Conservation (phyloP, 2,113 vertebrate genomes). For the Cettia cetti region DNA sequence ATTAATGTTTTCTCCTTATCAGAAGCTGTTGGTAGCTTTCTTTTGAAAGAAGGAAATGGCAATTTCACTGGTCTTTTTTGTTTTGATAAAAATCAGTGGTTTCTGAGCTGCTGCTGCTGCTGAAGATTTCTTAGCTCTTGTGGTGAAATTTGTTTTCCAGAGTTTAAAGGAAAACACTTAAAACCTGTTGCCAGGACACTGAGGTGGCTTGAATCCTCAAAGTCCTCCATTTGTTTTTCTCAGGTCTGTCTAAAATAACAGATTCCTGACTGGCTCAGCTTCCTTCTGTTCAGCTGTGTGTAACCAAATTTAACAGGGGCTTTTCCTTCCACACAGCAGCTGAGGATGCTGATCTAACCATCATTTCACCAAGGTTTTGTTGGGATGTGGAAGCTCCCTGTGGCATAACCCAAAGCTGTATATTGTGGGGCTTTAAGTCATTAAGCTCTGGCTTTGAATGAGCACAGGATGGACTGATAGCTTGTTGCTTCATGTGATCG, state of each 20-base stretch:
- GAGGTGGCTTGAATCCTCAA: accelerated
- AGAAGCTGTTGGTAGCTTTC: background rate
- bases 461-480: background rate
- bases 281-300: background rate
- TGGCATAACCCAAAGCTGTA: background rate
- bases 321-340: background rate
- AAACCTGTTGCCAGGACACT: background rate
- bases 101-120: background rate
- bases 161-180: background rate
- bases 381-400: background rate
- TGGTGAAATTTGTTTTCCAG: background rate
- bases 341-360: background rate
- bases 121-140: background rate
- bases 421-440: too few species aligned
- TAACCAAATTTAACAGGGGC: background rate
- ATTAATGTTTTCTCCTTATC: background rate
- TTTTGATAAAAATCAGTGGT: background rate
- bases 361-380: background rate
- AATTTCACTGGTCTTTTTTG: background rate
- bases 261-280: background rate
- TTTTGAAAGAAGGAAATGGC: background rate
- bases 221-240: background rate
- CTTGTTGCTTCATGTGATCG: background rate
- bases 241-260: background rate
- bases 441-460: background rate